Conservation (phyloP, 1,140 invertebrate species). For the Bombus turneri region DNA sequence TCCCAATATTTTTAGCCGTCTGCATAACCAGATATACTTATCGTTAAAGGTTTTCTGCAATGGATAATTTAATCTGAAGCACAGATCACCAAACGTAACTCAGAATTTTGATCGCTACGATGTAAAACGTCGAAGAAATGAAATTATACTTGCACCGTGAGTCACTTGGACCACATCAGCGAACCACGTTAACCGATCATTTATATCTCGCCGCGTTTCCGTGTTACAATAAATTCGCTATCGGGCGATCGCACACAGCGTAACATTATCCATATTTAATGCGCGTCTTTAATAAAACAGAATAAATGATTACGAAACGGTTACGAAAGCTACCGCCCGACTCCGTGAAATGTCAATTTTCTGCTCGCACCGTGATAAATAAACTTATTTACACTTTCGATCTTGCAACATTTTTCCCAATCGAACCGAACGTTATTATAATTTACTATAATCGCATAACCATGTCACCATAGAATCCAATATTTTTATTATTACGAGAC, state of each 20-base stretch:
- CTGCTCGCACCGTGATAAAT: constrained; percentile 12
- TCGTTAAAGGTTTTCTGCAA: background rate
- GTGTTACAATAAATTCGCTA: constrained; percentile 20
- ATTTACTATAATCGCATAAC: background rate
- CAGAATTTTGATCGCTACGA: background rate
- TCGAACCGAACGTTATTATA: background rate
- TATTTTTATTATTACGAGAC: background rate
- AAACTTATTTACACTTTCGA: constrained; percentile 31
- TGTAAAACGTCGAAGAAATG: background rate
- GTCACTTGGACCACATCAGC: background rate
- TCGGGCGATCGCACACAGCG: background rate
- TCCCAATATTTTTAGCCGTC: too few relatives aligned
- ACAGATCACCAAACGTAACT: background rate
- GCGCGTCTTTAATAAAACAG: constrained; percentile 21
- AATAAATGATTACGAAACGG: background rate
- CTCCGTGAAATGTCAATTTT: constrained; percentile 37
- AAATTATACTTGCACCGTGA: background rate
- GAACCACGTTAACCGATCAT: background rate
- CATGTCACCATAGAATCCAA: too few relatives aligned
- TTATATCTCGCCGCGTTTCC: background rate
- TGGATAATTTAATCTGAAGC: background rate
- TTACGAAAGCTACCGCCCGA: constrained; percentile 1
- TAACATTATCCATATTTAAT: constrained; percentile 14
- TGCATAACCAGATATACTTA: too few relatives aligned
- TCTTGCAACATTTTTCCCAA: background rate